Conservation (phyloP, 23 tunicate species). For the Styela clava region DNA sequence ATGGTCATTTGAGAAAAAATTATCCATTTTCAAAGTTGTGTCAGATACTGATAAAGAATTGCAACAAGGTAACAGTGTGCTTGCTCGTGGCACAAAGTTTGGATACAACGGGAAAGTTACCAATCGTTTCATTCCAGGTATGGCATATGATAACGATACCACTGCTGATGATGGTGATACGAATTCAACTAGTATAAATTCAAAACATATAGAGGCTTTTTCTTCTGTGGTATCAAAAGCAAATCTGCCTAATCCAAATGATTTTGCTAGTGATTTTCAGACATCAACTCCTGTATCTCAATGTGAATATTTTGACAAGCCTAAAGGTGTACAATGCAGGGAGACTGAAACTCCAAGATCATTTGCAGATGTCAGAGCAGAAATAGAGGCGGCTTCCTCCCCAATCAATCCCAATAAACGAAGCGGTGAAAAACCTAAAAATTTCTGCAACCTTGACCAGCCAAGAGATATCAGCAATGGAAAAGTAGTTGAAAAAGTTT, state of each 20-base stretch:
- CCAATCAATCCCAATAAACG: background rate
- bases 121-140: background rate
- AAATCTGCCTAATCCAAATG: background rate
- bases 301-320: background rate
- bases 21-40: slow-evolving; percentile 45
- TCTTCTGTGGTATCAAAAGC: background rate
- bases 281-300: slow-evolving; percentile 13
- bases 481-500: background rate
- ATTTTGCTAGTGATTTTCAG: background rate
- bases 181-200: background rate
- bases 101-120: background rate
- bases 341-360: background rate
- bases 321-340: background rate
- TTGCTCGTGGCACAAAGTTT: slow-evolving; percentile 10
- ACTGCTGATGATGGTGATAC: background rate
- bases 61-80: background rate
- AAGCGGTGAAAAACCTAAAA: background rate
- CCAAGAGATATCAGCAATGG: background rate
- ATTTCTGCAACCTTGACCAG: background rate
- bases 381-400: background rate
- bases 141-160: background rate
- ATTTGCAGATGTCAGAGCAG: slow-evolving; percentile 17
- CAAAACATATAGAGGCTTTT: no score
- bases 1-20: slow-evolving; percentile 64
- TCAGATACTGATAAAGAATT: slow-evolving; percentile 3